Base-by-base conservation (phyloP, 2,113 vertebrate genomes). In the Urocynchramus pylzowi region DNA sequence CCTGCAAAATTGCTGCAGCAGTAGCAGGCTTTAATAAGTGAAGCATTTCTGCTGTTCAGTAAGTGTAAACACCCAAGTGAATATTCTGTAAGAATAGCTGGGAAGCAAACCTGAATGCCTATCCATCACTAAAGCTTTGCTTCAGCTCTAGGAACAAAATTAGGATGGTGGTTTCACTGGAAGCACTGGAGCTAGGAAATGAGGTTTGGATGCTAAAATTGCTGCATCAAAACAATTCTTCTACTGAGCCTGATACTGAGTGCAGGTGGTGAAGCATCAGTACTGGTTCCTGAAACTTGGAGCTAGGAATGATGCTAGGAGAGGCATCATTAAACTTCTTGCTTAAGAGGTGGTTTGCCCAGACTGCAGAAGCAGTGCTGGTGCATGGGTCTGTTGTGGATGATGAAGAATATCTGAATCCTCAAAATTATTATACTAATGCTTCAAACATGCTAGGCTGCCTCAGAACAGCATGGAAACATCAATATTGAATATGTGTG, bases 341-440 rank as follows among this genome's bases (percentile, higher is more conserved):
- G 18, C 8, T 75, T 80, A 21, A 24, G 60, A 76, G 27, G 16
- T 54, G 9, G 5, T 67, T 87, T 52, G 54, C 15, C n/a, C 33
- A 27, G 27, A 15, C 47, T 64, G 44, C 23, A 88, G 70, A 42
- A 77, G 20, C 41, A 27, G 39, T 77, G 39, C 68, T 76, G 39
- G 16, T 54, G 10, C 20, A 2, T 59, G 35, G 13, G 9, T 23
- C 44, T 0, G 0, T 61, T 90, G 31, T 2, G 1, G 28, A 80
- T 35, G 19, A 37, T 50, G 17, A 77, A 44, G 17, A 61, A 23
- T 42, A 74, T 14, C 33, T 77, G 45, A 20, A n/a, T 80, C n/a
- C 42, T 90, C 33, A 9, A 18, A 82, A 50, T 61, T 60, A 24
- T 49, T 76, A 57, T 24, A 18, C 8, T 74, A 30, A 16, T 21